These are phyloP conservation scores for Protobothrops flavoviridis DNA, from an alignment of 2,113 vertebrate genomes.

Conservation along the genomic window DNA sequence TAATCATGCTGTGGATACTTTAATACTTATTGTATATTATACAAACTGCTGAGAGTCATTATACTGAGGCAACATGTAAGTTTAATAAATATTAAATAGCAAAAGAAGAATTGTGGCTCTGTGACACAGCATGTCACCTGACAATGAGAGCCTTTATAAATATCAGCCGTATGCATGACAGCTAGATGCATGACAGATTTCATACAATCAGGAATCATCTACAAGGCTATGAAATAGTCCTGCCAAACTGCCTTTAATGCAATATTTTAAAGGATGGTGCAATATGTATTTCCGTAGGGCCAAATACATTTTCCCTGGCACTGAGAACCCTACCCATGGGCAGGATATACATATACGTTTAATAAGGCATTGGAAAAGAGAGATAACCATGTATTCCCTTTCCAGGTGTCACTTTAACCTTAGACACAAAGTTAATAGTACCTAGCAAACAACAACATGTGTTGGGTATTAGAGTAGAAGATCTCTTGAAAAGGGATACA, in stretches of 20 bases:
- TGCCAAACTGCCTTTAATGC: neutral
- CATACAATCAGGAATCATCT: neutral
- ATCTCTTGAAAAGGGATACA: neutral
- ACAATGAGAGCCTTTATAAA: neutral
- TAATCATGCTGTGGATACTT: neutral
- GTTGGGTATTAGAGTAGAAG: neutral
- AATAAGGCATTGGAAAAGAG: neutral
- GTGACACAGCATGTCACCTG: neutral
- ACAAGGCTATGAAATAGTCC: neutral
- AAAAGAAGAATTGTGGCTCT: neutral
- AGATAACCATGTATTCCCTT: neutral
- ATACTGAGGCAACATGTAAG: neutral
- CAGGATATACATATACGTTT: neutral
- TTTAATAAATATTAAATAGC: neutral
- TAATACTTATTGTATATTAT: neutral
- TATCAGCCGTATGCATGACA: neutral
- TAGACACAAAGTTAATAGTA: neutral
- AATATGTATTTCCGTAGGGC: neutral
- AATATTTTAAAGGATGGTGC: neutral
- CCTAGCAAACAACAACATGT: neutral
- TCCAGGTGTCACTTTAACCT: neutral
- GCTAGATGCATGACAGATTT: neutral
- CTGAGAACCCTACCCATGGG: neutral
- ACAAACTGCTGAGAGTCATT: neutral
- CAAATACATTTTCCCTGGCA: neutral